These are phyloP conservation scores for Lutjanus campechanus DNA, from an alignment of 2,797 vertebrate species.

Conservation along the genomic window DNA sequence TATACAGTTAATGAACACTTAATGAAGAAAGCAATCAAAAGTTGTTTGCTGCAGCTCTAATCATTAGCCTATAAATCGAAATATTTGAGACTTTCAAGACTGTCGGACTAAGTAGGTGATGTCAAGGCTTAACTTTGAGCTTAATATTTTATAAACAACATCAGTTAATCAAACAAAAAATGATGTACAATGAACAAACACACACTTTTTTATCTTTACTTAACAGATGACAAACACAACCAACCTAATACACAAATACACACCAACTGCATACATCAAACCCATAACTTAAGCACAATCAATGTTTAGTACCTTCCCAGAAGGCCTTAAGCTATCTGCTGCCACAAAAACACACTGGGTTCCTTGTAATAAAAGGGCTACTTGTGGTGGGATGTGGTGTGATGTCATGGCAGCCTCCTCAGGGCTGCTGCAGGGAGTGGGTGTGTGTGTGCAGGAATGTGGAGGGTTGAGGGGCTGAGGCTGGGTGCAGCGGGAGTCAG, in stretches of 20 bases:
- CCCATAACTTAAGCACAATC: conserved; percentile 51
- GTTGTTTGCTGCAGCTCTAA: neutral
- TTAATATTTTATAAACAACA: neutral
- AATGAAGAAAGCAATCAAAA: neutral
- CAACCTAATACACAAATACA: conserved; percentile 34
- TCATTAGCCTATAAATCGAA: neutral
- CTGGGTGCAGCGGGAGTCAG: conserved; percentile 76
- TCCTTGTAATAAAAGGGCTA: conserved; percentile 73
- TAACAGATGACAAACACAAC: conserved; percentile 35
- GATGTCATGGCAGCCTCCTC: conserved; percentile 77
- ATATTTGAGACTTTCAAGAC: neutral
- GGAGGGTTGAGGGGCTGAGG: conserved; percentile 68
- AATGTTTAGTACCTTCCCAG: conserved; percentile 62
- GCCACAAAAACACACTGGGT: conserved; percentile 59
- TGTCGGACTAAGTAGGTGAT: neutral
- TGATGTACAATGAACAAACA: neutral
- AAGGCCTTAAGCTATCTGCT: conserved; percentile 50
- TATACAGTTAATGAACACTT: neutral
- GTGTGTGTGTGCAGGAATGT: conserved; percentile 80
- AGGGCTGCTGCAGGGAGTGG: conserved; percentile 67
- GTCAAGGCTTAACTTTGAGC: neutral
- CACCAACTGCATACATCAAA: conserved; percentile 41
- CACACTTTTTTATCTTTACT: conserved; percentile 32
- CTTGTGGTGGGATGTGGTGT: conserved; percentile 76
- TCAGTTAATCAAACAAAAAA: neutral